phyloP scores from a whole-genome alignment of 2,797 vertebrate genomes.

The Chelidonichthys spinosus region DNA sequence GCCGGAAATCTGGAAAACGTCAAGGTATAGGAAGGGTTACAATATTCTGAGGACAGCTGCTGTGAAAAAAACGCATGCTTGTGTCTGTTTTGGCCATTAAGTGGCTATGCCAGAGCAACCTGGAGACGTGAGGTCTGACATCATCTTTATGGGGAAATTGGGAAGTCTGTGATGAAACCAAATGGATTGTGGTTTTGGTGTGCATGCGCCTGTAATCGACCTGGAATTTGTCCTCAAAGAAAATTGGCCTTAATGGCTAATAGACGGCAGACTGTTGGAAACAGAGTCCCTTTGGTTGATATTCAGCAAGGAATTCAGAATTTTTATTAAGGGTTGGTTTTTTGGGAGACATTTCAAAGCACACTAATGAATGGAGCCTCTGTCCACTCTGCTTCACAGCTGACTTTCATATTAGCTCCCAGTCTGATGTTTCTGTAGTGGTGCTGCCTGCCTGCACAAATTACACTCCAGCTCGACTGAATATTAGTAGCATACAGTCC shows the following conservation, averaged over 20 bases:
- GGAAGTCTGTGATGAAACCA: constrained; percentile 45
- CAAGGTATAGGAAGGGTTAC: constrained; percentile 8
- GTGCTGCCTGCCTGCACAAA: constrained; percentile 52
- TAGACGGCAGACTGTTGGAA: constrained; percentile 23
- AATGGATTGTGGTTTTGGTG: constrained; percentile 21
- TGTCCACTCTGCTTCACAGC: constrained; percentile 67
- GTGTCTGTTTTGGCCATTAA: constrained; percentile 68
- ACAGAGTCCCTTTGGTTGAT: constrained; percentile 8
- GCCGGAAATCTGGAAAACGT: constrained; percentile 36
- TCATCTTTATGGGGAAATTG: constrained; percentile 62
- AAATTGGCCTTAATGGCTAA: constrained; percentile 14
- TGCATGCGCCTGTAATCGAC: constrained; percentile 17
- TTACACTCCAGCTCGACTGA: constrained; percentile 43
- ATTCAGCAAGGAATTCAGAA: constrained; percentile 33
- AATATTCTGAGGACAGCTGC: constrained; percentile 44
- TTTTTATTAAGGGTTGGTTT: constrained; percentile 56
- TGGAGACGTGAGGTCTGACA: constrained; percentile 55
- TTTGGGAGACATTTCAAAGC: constrained; percentile 64
- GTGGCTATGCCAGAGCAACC: constrained; percentile 31
- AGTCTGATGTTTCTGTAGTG: constrained; percentile 50
- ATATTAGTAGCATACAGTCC: constrained; percentile 58
- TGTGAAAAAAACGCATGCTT: constrained; percentile 67
- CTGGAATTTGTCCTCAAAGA: constrained; percentile 28
- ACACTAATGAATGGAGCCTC: constrained; percentile 75
- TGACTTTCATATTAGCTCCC: constrained; percentile 67